Percentiles rank a stretch among this genome's conserved stretches.
These are phyloP conservation scores for Epizoanthus rinbou DNA, from an alignment of 92 coral and sea anemone species.

Conservation along the genomic window DNA sequence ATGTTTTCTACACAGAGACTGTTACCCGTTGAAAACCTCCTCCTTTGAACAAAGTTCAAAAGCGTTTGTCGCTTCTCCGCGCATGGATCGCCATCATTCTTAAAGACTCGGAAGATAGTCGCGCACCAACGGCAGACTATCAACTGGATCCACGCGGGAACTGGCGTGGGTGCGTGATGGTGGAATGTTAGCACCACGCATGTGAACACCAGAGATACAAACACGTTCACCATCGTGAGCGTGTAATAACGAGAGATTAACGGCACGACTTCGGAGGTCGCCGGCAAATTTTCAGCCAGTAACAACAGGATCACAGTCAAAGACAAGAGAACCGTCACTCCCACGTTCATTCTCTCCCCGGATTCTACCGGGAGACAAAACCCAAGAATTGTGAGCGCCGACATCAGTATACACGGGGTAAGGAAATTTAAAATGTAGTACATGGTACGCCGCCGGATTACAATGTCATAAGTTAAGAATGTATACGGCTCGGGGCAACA, in stretches of 20 bases:
- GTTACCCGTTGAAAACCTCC: constrained; percentile 61
- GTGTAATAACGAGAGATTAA: constrained; percentile 90
- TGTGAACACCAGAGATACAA: constrained; percentile 83
- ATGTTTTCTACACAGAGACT: constrained; percentile 60
- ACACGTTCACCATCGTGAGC: constrained; percentile 88
- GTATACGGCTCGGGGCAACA: constrained; percentile 92
- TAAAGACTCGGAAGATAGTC: constrained; percentile 60
- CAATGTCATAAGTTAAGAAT: constrained; percentile 71
- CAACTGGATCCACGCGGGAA: constrained; percentile 86
- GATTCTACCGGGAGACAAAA: constrained; percentile 91
- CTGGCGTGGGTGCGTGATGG: constrained; percentile 87
- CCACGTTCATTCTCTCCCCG: constrained; percentile 93
- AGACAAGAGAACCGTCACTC: constrained; percentile 83
- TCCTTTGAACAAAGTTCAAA: constrained; percentile 35
- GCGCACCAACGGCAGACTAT: constrained; percentile 85
- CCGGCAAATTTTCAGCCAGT: constrained; percentile 90
- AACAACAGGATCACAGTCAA: constrained; percentile 80
- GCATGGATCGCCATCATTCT: constrained; percentile 37
- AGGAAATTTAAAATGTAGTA: constrained; percentile 84
- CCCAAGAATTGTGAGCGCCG: constrained; percentile 82
- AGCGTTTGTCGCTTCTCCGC: constrained; percentile 4
- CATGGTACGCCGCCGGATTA: constrained; percentile 86
- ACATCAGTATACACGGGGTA: constrained; percentile 88
- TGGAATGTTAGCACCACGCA: constrained; percentile 87
- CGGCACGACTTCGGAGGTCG: constrained; percentile 93